These are phyloP conservation scores for Branchinecta sandiegonensis DNA, from an alignment of 2,888 invertebrate species.

Conservation along the genomic window DNA sequence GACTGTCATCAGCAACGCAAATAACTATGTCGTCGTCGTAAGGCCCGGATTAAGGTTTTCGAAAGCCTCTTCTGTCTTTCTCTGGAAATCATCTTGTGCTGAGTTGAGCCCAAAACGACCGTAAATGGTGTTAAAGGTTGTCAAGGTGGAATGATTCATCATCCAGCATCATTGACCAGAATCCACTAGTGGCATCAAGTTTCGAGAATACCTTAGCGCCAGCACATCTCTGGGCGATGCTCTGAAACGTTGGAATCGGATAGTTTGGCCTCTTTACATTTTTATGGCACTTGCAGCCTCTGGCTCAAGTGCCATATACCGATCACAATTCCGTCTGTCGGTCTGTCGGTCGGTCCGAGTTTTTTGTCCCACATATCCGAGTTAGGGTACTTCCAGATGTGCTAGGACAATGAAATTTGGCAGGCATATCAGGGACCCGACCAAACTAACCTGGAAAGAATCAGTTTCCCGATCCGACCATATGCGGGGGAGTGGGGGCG, in stretches of 20 bases:
- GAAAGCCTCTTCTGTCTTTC: neutral
- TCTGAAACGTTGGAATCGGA: neutral
- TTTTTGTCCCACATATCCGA: no score
- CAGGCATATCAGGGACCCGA: no score
- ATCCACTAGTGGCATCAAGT: neutral
- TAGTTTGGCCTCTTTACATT: neutral
- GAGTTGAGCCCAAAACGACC: constrained; percentile 8
- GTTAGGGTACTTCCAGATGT: no score
- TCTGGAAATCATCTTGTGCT: no score
- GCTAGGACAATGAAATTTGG: no score
- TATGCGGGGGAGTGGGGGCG: no score
- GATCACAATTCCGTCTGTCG: no score
- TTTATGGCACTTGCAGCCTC: no score
- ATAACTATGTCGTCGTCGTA: neutral
- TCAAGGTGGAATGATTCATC: neutral
- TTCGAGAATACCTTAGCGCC: constrained; percentile 11
- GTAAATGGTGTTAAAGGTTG: neutral
- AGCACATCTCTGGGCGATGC: neutral
- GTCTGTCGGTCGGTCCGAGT: no score
- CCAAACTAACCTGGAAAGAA: no score
- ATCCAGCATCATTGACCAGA: neutral
- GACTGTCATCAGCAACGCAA: neutral
- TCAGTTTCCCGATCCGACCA: no score
- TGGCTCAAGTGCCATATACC: no score
- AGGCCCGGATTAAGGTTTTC: constrained; percentile 10